Conservation (phyloP, 2,797 vertebrate genomes). For the Coilia nasus region DNA sequence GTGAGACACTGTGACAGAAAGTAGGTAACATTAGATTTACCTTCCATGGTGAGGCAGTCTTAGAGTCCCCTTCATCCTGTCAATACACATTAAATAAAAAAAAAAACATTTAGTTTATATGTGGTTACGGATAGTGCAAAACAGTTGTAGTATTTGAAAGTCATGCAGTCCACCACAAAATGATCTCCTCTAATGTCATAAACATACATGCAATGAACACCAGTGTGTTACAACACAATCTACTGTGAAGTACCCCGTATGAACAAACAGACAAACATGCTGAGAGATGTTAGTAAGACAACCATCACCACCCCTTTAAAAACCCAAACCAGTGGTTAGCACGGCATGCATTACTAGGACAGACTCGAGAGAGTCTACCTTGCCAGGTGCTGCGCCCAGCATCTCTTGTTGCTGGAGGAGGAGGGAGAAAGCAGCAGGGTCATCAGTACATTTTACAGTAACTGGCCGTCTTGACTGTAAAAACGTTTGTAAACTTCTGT, state of each 20-base stretch:
- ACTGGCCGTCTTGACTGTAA: neutral
- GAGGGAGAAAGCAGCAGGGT: neutral
- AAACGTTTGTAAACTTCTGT: no score
- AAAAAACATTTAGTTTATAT: neutral
- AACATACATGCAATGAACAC: neutral
- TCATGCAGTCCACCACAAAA: slow-evolving; percentile 14
- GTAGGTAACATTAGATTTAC: slow-evolving; percentile 66
- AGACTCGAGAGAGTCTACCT: slow-evolving; percentile 56
- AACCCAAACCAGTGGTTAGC: slow-evolving; percentile 14
- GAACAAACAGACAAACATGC: neutral
- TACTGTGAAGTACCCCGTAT: neutral
- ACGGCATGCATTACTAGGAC: neutral
- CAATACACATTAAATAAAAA: slow-evolving; percentile 41
- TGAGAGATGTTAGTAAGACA: slow-evolving; percentile 7
- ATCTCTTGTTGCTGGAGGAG: slow-evolving; percentile 74
- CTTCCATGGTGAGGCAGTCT: slow-evolving; percentile 97
- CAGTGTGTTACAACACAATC: neutral
- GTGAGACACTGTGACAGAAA: neutral
- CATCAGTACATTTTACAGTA: neutral
- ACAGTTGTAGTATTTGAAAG: neutral
- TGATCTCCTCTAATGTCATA: neutral
- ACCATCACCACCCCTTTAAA: neutral
- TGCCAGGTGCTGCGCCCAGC: slow-evolving; percentile 72
- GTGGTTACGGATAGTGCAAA: no score
- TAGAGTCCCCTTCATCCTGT: slow-evolving; percentile 93